Base-by-base conservation (phyloP, 2,888 invertebrate genomes). In the Coelinius sp. region DNA sequence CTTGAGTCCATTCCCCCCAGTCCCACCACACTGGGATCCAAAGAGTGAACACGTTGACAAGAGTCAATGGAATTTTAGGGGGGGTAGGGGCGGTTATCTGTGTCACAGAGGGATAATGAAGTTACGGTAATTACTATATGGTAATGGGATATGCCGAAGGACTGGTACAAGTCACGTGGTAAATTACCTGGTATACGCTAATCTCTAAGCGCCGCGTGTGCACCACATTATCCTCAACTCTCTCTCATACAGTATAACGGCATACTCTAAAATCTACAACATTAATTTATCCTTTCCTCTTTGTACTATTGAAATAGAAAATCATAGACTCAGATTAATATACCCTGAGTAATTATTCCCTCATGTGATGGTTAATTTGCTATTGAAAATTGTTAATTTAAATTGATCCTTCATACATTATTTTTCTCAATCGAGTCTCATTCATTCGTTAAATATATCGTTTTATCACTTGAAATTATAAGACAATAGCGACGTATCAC, bases 111-210 rank as follows among this genome's bases (percentile, higher is more conserved):
- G 62, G 63, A 70, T 70, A 70, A 70, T 70, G 64, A 63, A 64
- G 38, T 64, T 49, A 69, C 27, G 63, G 73, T 75, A 79, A 81
- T 81, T 81, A 79, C 76, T 78, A 77, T 80, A 81, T 81, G 81
- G 79, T 80, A 80, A 81, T 81, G 76, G 31, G 75, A 81, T 76
- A 68, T 77, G 74, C 64, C 75, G 76, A 80, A 82, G 78, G 80
- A 79, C 75, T 78, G 75, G 72, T 76, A 77, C 75, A 76, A 76
- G 74, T 78, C 78, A 77, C 75, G 72, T 75, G 76, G 77, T 77
- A 82, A 80, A 82, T 81, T 82, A 78, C 76, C 76, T 44, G 41
- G 59, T 68, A 27, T 56, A 59, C 24, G 63, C 38, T 27, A 35
- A 49, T 35, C 46, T 66, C 66, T 46, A 63, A 63, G 63, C 41